Evolutionary conservation across 2,113 vertebrate genomes (phyloP).

Genomic region (Neomonachus schauinslandi): DNA sequence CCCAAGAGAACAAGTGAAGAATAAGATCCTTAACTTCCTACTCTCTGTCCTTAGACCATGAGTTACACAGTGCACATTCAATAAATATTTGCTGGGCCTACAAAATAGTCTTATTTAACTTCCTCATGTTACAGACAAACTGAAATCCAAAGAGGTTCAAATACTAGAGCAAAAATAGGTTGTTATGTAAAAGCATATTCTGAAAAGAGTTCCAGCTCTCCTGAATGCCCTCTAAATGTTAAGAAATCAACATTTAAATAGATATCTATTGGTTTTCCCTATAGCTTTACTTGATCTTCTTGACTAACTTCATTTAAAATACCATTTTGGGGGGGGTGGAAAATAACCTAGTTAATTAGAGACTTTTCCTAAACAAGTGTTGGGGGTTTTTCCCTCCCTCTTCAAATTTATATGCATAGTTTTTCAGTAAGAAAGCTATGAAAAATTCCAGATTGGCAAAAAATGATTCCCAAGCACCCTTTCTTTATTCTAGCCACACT

Average conservation of each 20-base stretch:
- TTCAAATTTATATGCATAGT: neutral
- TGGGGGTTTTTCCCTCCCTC: neutral
- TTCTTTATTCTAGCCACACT: neutral
- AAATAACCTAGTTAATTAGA: neutral
- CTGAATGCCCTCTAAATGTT: neutral
- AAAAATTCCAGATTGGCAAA: neutral
- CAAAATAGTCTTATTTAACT: neutral
- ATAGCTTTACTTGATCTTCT: neutral
- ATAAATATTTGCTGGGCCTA: neutral
- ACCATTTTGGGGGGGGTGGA: neutral
- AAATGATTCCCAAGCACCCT: neutral
- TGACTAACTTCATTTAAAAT: conserved; percentile 18
- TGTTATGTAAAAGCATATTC: neutral
- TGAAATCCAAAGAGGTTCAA: neutral
- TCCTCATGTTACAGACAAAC: neutral
- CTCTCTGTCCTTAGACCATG: neutral
- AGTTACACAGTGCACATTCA: neutral
- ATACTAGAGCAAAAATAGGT: neutral
- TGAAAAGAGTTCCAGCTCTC: neutral
- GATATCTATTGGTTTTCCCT: neutral
- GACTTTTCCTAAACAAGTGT: neutral
- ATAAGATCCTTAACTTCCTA: neutral
- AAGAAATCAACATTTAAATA: neutral
- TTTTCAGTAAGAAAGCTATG: neutral
- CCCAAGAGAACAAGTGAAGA: neutral